Conservation (phyloP, 2,797 vertebrate genomes). For the Esox lucius region DNA sequence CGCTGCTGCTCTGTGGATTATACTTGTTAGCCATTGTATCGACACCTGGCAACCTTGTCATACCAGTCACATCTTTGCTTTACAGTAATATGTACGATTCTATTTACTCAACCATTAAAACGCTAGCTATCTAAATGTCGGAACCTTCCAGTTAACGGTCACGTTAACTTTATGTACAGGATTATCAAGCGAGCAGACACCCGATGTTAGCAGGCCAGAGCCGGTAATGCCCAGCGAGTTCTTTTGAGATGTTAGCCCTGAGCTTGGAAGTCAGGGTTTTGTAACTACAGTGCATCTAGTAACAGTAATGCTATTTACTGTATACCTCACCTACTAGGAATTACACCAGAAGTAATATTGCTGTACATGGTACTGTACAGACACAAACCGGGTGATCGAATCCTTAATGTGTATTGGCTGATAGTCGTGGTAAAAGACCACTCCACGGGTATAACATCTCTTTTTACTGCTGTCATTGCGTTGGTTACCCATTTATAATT, state of each 20-base stretch:
- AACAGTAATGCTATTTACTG: neutral
- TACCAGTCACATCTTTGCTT: neutral
- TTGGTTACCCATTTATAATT: too few species aligned
- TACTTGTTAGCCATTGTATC: neutral
- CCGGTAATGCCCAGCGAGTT: neutral
- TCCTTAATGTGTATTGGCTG: too few species aligned
- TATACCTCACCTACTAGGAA: neutral
- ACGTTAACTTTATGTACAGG: neutral
- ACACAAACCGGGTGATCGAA: neutral
- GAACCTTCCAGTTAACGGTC: neutral
- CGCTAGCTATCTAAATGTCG: neutral
- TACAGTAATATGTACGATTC: neutral
- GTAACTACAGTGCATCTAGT: neutral
- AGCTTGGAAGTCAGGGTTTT: neutral
- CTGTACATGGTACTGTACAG: neutral
- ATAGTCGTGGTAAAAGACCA: too few species aligned
- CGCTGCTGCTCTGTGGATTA: neutral
- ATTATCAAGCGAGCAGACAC: neutral
- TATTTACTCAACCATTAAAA: neutral
- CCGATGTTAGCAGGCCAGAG: neutral
- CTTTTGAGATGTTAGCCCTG: neutral
- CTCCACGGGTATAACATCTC: too few species aligned
- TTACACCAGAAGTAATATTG: neutral
- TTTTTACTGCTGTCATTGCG: too few species aligned
- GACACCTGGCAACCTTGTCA: neutral